Evolutionary conservation across 1,140 invertebrate species (phyloP).

Genomic region (Hestina assimilis): DNA sequence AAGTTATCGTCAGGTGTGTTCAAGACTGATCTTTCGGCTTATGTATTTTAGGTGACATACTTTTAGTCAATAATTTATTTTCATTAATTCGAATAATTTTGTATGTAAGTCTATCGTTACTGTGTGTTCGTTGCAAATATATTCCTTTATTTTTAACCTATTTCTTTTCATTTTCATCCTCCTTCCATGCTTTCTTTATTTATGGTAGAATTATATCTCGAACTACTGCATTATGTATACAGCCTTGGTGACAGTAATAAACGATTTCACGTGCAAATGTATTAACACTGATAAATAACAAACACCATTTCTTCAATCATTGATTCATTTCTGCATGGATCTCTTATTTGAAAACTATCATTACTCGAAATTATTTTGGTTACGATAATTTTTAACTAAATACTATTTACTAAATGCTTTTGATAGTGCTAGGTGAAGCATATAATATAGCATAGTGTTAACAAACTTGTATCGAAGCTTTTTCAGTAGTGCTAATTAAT

Average conservation of each 20-base stretch:
- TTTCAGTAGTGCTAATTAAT: slow-evolving; percentile 61
- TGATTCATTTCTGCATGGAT: slow-evolving; percentile 75
- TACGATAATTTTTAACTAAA: slow-evolving; percentile 53
- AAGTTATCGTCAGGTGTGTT: slow-evolving; percentile 38
- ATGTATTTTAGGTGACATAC: slow-evolving; percentile 53
- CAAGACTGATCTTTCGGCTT: slow-evolving; percentile 65
- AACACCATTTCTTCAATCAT: slow-evolving; percentile 77
- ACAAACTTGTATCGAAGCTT: slow-evolving; percentile 59
- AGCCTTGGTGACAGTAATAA: slow-evolving; percentile 69
- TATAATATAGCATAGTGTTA: slow-evolving; percentile 65
- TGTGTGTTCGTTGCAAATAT: slow-evolving; percentile 78
- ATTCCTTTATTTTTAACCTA: slow-evolving; percentile 72
- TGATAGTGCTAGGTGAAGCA: slow-evolving; percentile 69
- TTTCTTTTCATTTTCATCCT: slow-evolving; percentile 77
- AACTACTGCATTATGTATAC: slow-evolving; percentile 58
- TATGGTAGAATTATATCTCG: slow-evolving; percentile 67
- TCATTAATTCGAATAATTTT: slow-evolving; percentile 49
- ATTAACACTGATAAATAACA: slow-evolving; percentile 60
- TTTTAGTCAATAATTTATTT: slow-evolving; percentile 65
- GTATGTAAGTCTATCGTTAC: slow-evolving; percentile 68
- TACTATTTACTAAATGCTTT: slow-evolving; percentile 66
- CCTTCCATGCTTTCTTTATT: slow-evolving; percentile 69
- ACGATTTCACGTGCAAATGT: slow-evolving; percentile 58
- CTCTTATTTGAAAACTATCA: slow-evolving; percentile 59
- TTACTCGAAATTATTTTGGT: slow-evolving; percentile 67